Evolutionary conservation across 2,888 invertebrate species (phyloP), one percentile per base, ranked within the genome.

Genomic region (Philonicus albiceps): DNA sequence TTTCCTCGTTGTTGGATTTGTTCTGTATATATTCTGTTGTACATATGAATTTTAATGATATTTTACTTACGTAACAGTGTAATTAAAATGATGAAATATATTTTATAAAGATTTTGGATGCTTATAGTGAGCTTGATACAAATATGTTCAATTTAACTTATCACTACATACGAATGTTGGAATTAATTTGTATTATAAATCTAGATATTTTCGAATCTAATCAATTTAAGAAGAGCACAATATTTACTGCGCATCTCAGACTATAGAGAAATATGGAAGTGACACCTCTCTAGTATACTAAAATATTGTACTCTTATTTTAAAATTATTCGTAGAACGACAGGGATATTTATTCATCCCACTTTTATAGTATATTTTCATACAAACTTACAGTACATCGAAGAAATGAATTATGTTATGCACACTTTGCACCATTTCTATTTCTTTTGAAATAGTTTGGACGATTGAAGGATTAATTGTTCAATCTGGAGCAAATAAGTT

Each of bases 51-150:
- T 84, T 84, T 84, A 84, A 84, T 73, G 37, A 43, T 34, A 84
- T 84, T 84, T 84, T 84, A 84, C 73, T 30, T 84, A 43, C n/a
- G 40, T 22, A 53, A 49, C 84, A 53, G 72, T 37, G 27, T 73
- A 84, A 53, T 30, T 30, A 84, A 73, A 83, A 83, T 83, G 64
- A 84, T 64, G 27, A 78, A 73, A 73, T 84, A 84, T 84, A 84
- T 84, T 84, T 84, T 84, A 84, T 84, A 84, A 64, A 84, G 11
- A 72, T 84, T 84, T 84, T 84, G 84, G 73, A 84, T 34, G 84
- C 84, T 84, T 83, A 31, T 73, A 73, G 49, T 30, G 73, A 84
- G 84, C 84, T 84, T 84, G 73, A 73, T 73, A 84, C 43, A 55
- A 84, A 73, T 34, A 55, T 84, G 73, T 84, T 84, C 37, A 55